Conservation (phyloP, 2,113 vertebrate genomes). For the Takifugu bimaculatus region DNA sequence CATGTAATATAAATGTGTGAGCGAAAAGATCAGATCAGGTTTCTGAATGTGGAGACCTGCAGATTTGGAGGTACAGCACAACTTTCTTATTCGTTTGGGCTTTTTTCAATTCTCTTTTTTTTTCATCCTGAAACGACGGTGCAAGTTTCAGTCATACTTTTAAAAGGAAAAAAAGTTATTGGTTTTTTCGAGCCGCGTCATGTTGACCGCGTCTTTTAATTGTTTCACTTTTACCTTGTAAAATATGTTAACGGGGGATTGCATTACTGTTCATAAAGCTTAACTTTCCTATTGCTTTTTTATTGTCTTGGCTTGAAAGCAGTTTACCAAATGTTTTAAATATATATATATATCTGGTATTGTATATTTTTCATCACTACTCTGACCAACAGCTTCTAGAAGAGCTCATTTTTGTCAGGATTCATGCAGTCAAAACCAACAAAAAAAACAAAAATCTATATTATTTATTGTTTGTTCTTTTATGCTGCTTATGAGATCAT, state of each 20-base stretch:
- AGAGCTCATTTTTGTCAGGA: conserved; percentile 47
- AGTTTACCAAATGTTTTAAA: conserved; percentile 66
- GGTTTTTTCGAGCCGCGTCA: conserved; percentile 57
- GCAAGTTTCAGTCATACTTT: conserved; percentile 38
- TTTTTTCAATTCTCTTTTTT: neutral
- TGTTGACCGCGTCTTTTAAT: conserved; percentile 65
- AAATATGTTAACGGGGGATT: conserved; percentile 50
- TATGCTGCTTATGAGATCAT: conserved; percentile 66
- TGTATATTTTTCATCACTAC: conserved; percentile 70
- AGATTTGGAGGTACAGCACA: conserved; percentile 61
- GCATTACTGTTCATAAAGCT: conserved; percentile 48
- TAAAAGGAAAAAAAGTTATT: conserved; percentile 30
- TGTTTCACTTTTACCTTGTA: conserved; percentile 66
- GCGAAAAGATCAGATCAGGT: conserved; percentile 13
- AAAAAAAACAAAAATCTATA: conserved; percentile 46
- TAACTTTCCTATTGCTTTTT: conserved; percentile 46
- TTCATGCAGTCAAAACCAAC: conserved; percentile 62
- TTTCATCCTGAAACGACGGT: conserved; percentile 13
- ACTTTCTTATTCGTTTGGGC: conserved; percentile 33
- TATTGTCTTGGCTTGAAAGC: conserved; percentile 59
- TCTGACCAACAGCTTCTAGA: conserved; percentile 55
- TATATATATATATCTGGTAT: conserved; percentile 23
- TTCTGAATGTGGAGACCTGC: conserved; percentile 45
- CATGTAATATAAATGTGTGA: conserved; percentile 40
- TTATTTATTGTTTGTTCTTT: conserved; percentile 86